Evolutionary conservation across 2,113 vertebrate genomes (phyloP).

Genomic region (Dolichotis patagonum): DNA sequence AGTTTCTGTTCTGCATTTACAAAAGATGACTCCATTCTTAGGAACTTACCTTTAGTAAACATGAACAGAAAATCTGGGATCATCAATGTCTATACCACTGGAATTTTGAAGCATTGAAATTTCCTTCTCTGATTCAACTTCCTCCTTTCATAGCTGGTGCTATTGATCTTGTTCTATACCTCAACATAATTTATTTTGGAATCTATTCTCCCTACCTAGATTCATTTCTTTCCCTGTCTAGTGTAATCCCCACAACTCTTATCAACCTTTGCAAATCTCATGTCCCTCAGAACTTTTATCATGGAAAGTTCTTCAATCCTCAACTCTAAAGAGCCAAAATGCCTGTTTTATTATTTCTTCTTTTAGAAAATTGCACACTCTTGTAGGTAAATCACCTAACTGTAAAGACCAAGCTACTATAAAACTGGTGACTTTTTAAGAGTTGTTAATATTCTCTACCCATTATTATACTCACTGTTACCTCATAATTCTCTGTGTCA

Average conservation of each 20-base stretch:
- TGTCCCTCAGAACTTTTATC: background rate
- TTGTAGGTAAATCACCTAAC: background rate
- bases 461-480: background rate
- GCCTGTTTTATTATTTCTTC: background rate
- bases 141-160: background rate
- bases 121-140: conserved; percentile 2
- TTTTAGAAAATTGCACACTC: background rate
- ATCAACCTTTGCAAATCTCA: background rate
- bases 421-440: conserved; percentile 13
- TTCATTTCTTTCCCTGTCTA: background rate
- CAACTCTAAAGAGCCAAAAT: background rate
- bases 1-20: background rate
- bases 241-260: background rate
- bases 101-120: background rate
- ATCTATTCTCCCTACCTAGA: background rate
- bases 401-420: background rate
- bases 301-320: background rate
- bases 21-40: background rate
- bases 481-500: conserved; percentile 20
- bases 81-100: background rate
- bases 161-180: background rate
- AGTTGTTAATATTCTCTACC: background rate
- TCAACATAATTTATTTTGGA: background rate
- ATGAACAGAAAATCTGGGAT: background rate
- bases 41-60: background rate